These are phyloP conservation scores for Gyps fulvus DNA, from an alignment of 2,113 vertebrate species.

Conservation along the genomic window DNA sequence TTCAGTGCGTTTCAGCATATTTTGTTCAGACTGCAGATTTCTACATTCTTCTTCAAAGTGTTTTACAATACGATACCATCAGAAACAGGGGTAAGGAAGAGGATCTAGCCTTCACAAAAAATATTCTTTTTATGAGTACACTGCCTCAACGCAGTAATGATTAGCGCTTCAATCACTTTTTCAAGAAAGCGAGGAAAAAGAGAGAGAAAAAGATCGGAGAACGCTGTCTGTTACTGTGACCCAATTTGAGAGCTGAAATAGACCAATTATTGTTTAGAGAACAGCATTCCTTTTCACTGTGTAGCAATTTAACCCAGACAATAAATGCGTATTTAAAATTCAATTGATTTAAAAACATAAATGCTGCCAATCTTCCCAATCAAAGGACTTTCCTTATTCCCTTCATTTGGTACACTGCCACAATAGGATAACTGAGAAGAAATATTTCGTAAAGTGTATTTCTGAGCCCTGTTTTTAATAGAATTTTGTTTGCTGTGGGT, in stretches of 20 bases:
- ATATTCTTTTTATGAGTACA: background rate
- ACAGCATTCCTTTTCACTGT: background rate
- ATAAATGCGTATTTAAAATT: conserved; percentile 26
- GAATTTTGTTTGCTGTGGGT: background rate
- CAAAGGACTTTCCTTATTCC: background rate
- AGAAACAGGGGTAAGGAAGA: background rate
- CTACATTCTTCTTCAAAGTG: background rate
- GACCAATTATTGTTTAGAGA: background rate
- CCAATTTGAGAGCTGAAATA: conserved; percentile 11
- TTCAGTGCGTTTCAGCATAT: background rate
- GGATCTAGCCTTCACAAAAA: background rate
- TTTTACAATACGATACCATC: background rate
- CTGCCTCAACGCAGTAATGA: background rate
- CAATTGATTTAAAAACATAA: background rate
- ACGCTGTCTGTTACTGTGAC: background rate
- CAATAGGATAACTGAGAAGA: background rate
- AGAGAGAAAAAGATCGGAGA: background rate
- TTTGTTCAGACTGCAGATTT: background rate
- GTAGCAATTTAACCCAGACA: conserved; percentile 1
- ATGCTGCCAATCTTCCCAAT: background rate
- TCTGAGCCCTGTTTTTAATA: background rate
- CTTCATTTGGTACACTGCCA: background rate
- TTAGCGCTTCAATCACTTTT: background rate
- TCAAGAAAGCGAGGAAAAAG: background rate
- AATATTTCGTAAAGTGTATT: background rate